A percentile compares a stretch with the other conserved stretches of the same genome.
Conservation (phyloP, 2,797 vertebrate genomes). For the Sebastes cheni region DNA sequence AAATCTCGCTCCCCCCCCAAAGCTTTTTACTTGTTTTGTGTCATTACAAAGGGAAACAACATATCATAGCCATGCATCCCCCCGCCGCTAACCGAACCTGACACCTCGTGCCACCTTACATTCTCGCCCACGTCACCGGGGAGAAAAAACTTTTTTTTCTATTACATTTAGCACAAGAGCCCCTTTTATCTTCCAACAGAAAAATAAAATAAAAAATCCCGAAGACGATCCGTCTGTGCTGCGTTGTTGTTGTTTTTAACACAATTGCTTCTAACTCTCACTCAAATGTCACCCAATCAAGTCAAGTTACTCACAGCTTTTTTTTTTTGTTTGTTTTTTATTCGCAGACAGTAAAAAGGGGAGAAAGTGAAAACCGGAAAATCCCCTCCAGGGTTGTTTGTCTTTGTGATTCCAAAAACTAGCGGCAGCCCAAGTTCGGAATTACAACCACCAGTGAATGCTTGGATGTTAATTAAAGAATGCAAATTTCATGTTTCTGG, state of each 20-base stretch:
- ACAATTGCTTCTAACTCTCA: conserved; percentile 41
- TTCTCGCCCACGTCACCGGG: conserved; percentile 33
- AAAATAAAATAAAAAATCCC: conserved; percentile 39
- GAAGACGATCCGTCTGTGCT: conserved; percentile 9
- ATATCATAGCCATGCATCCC: conserved; percentile 32
- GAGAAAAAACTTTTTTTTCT: conserved; percentile 27
- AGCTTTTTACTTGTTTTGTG: conserved; percentile 42
- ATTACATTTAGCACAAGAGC: conserved; percentile 23
- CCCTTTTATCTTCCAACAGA: conserved; percentile 35
- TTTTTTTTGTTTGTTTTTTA: neutral
- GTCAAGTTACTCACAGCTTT: conserved; percentile 55
- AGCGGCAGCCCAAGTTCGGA: conserved; percentile 61
- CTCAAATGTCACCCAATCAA: conserved; percentile 70
- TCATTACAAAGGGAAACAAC: conserved; percentile 49
- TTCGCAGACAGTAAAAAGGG: conserved; percentile 9
- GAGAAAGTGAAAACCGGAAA: conserved; percentile 18
- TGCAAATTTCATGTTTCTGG: conserved; percentile 83
- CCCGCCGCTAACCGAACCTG: conserved; percentile 30
- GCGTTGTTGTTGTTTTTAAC: conserved; percentile 24
- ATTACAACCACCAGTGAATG: conserved; percentile 77
- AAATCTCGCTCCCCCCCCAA: conserved; percentile 14
- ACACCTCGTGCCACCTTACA: conserved; percentile 46
- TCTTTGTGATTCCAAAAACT: conserved; percentile 73
- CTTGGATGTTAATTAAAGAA: conserved; percentile 83
- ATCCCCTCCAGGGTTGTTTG: conserved; percentile 69